Evolutionary conservation across 2,797 vertebrate species (phyloP).

Genomic region (Smutsia temminckii): DNA sequence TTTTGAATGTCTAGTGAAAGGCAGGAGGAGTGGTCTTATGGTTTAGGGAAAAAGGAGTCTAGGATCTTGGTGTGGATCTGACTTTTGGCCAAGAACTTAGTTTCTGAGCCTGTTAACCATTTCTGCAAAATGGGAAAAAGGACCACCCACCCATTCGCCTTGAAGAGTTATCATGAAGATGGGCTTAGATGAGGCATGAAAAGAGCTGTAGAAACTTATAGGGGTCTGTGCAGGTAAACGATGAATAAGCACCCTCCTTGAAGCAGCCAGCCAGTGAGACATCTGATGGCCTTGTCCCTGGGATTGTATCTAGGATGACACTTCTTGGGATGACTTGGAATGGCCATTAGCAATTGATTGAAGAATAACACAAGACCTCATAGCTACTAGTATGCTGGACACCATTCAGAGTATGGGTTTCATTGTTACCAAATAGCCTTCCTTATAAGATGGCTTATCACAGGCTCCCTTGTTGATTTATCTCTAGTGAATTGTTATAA

Average conservation of each 20-base stretch:
- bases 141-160: not conserved
- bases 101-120: not conserved
- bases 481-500: not conserved
- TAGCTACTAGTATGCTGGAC: not conserved
- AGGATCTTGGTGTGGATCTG: not conserved
- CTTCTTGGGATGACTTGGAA: not conserved
- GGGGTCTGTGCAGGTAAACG: not conserved
- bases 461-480: not conserved
- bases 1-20: not conserved
- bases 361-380: not conserved
- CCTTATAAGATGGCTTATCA: not conserved
- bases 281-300: not conserved
- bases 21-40: not conserved
- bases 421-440: not conserved
- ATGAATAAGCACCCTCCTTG: not conserved
- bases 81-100: not conserved
- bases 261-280: not conserved
- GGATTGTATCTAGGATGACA: not conserved
- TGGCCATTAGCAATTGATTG: not conserved
- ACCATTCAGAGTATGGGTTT: not conserved
- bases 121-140: not conserved
- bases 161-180: not conserved
- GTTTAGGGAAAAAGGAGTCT: not conserved
- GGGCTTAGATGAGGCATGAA: not conserved
- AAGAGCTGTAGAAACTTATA: not conserved